phyloP scores from a whole-genome alignment of 1,140 invertebrate genomes.

The Trichogramma pretiosum region DNA sequence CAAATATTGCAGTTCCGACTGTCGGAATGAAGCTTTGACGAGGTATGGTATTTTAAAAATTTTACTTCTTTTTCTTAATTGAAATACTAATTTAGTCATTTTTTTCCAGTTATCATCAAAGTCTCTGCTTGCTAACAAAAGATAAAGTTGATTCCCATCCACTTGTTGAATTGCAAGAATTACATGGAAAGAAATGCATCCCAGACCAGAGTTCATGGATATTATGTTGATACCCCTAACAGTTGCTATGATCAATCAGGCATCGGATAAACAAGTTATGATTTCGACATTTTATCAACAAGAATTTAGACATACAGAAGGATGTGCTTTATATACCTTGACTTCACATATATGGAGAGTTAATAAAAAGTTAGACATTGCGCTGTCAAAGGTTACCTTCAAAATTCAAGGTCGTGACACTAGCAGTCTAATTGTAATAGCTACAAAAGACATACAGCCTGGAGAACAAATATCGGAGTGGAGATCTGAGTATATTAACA shows the following conservation, averaged over 20 bases:
- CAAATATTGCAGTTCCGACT: slow-evolving; percentile 71
- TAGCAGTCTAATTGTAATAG: slow-evolving; percentile 67
- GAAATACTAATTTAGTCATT: not conserved
- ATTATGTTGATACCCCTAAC: slow-evolving; percentile 81
- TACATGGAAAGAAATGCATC: slow-evolving; percentile 91
- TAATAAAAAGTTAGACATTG: too few species aligned
- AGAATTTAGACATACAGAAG: slow-evolving; percentile 86
- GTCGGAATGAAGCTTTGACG: slow-evolving; percentile 59
- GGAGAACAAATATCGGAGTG: slow-evolving; percentile 90
- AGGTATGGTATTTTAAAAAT: slow-evolving; percentile 28
- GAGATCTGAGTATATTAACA: too few species aligned
- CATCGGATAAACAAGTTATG: slow-evolving; percentile 53
- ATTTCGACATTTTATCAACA: slow-evolving; percentile 61
- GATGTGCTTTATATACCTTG: slow-evolving; percentile 75
- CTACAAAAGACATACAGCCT: slow-evolving; percentile 61
- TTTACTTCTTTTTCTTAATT: not conserved
- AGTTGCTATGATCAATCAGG: slow-evolving; percentile 74
- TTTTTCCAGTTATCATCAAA: slow-evolving; percentile 61
- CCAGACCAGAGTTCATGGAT: slow-evolving; percentile 84
- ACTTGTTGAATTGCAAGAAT: slow-evolving; percentile 65
- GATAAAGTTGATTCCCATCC: slow-evolving; percentile 61
- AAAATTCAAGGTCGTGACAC: slow-evolving; percentile 84
- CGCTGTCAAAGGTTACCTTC: slow-evolving; percentile 91
- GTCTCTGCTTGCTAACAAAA: slow-evolving; percentile 56
- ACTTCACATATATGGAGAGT: slow-evolving; percentile 80